Percentiles rank a stretch among this genome's conserved stretches.
Conservation (phyloP, 1,140 invertebrate genomes). For the Orchestia grillus region DNA sequence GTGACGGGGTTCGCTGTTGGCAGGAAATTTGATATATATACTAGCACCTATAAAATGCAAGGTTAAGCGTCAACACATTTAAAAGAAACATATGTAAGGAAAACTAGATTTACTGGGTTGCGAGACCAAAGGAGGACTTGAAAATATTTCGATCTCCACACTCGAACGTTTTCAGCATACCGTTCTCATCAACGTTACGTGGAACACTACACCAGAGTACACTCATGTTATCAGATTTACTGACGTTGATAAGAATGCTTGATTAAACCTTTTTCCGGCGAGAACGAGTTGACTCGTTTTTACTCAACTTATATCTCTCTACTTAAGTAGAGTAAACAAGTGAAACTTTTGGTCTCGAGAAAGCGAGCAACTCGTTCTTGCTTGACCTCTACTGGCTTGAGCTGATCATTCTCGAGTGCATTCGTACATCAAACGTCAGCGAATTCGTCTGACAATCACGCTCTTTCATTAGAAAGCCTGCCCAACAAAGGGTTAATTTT, state of each 20-base stretch:
- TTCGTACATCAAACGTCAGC: too few relatives aligned
- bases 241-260: not conserved
- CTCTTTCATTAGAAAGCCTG: too few relatives aligned
- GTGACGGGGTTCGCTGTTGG: not conserved
- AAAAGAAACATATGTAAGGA: not conserved
- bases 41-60: not conserved
- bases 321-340: too few relatives aligned
- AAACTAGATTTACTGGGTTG: not conserved
- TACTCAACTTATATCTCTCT: too few relatives aligned
- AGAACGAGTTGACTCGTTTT: too few relatives aligned
- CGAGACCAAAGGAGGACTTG: not conserved
- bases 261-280: too few relatives aligned
- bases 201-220: not conserved
- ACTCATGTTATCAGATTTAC: not conserved
- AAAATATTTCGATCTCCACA: not conserved
- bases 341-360: too few relatives aligned
- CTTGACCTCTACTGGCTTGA: too few relatives aligned
- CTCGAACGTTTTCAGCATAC: too few relatives aligned
- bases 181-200: not conserved
- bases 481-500: not conserved
- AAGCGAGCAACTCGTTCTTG: too few relatives aligned
- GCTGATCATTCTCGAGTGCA: too few relatives aligned
- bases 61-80: not conserved
- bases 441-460: too few relatives aligned
- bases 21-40: not conserved